Evolutionary conservation across 2,888 invertebrate species (phyloP).

Genomic region (Anoplius nigerrimus): DNA sequence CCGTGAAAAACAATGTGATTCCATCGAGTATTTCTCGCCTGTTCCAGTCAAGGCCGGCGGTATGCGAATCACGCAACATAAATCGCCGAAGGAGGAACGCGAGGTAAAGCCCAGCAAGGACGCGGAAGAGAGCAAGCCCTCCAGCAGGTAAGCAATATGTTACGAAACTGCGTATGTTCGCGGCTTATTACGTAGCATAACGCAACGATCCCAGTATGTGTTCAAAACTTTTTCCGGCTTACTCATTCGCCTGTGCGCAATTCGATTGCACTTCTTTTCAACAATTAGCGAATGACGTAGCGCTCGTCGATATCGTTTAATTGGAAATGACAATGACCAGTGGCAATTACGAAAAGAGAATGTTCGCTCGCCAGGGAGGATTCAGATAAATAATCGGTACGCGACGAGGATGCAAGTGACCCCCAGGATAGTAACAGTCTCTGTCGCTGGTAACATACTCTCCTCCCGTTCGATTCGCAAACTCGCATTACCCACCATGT

Average conservation of each 20-base stretch:
- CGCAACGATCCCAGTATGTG: too few relatives aligned
- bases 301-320: too few relatives aligned
- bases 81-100: slow-evolving; percentile 81
- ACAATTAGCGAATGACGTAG: too few relatives aligned
- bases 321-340: too few relatives aligned
- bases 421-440: slow-evolving; percentile 7
- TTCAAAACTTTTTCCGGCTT: too few relatives aligned
- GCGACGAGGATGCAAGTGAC: slow-evolving; percentile 1
- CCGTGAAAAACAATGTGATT: neutral
- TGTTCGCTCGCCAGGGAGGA: neutral
- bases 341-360: too few relatives aligned
- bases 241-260: too few relatives aligned
- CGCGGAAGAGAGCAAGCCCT: slow-evolving; percentile 77
- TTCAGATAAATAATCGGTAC: slow-evolving; percentile 8
- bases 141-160: slow-evolving; percentile 76
- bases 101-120: slow-evolving; percentile 77
- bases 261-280: too few relatives aligned
- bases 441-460: neutral
- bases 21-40: neutral
- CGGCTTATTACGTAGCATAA: neutral
- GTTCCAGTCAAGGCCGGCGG: slow-evolving; percentile 90
- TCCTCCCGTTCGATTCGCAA: too few relatives aligned
- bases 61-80: slow-evolving; percentile 94
- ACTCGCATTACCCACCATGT: slow-evolving; percentile 18
- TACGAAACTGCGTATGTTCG: neutral